Evolutionary conservation across 2,888 invertebrate genomes (phyloP), one percentile per base, ranked within the genome.

Genomic region (Strigamia maritima): DNA sequence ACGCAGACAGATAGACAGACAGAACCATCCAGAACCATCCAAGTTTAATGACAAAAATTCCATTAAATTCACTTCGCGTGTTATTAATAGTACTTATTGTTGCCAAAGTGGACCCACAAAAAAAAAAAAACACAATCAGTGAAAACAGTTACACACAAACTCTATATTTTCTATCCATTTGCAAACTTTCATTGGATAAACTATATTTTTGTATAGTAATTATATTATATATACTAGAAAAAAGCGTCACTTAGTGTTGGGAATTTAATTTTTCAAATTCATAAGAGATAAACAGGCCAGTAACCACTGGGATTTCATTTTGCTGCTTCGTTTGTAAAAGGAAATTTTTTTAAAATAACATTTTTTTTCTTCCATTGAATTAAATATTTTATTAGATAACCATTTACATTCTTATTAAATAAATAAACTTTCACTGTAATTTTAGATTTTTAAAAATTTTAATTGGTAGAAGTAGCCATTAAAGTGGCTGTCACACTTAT

Each of bases 1-100:
- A 70, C 28, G 26, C 26, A 70, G 70, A 28, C 70, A 28, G 70
- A 70, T 54, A 19, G 70, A 70, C n/a, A 60, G 60, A 70, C 70
- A 28, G 24, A 70, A 26, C 70, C 70, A 70, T 70, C 70, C 26
- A 26, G 70, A 70, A 24, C 6, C 70, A 70, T 14, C 24, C 28
- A 70, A 70, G 28, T 70, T 70, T 70, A 70, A 70, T 70, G 70
- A 70, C 70, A 70, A 70, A 70, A 70, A 70, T 70, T 70, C 70
- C 70, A 70, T 70, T 70, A 70, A 70, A 70, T 26, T 70, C 70
- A 70, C 70, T 70, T 70, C 70, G 70, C 70, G 70, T 70, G 70
- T 70, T 28, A 70, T 70, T 70, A 70, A 70, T 70, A 70, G 26
- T 12, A 70, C 14, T 70, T 14, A 26, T 28, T n/a, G n/a, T 70